These are phyloP conservation scores for Priapulus caudatus DNA, from an alignment of 2,888 invertebrate genomes.

Conservation along the genomic window DNA sequence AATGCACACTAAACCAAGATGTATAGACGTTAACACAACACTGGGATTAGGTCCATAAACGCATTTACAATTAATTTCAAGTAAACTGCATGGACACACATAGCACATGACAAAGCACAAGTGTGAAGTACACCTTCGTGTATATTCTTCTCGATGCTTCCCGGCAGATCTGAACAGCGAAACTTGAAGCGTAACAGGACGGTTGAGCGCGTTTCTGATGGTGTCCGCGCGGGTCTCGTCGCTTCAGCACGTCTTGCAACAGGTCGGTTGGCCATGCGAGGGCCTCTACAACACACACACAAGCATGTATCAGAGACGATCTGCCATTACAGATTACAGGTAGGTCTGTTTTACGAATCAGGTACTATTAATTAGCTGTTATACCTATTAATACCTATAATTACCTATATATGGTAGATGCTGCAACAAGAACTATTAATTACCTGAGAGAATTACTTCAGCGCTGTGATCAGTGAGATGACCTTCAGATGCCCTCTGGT, in stretches of 20 bases:
- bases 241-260: slow-evolving; percentile 77
- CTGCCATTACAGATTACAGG: too few species aligned
- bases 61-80: slow-evolving; percentile 2
- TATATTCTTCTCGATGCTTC: slow-evolving; percentile 83
- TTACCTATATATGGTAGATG: too few species aligned
- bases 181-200: slow-evolving; percentile 86
- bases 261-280: slow-evolving; percentile 79
- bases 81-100: too few species aligned
- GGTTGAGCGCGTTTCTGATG: slow-evolving; percentile 81
- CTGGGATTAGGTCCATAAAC: neutral
- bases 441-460: too few species aligned
- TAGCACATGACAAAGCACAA: too few species aligned
- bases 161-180: slow-evolving; percentile 86
- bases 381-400: too few species aligned
- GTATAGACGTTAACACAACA: neutral
- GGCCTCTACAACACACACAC: slow-evolving; percentile 51
- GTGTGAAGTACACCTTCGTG: too few species aligned
- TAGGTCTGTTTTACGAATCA: too few species aligned
- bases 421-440: too few species aligned
- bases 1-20: slow-evolving; percentile 4
- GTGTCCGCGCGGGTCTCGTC: slow-evolving; percentile 91
- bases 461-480: neutral
- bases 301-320: too few species aligned
- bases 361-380: too few species aligned
- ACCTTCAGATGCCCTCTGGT: neutral